Base-by-base conservation (phyloP, 2,797 vertebrate species). In the Mustela erminea region DNA sequence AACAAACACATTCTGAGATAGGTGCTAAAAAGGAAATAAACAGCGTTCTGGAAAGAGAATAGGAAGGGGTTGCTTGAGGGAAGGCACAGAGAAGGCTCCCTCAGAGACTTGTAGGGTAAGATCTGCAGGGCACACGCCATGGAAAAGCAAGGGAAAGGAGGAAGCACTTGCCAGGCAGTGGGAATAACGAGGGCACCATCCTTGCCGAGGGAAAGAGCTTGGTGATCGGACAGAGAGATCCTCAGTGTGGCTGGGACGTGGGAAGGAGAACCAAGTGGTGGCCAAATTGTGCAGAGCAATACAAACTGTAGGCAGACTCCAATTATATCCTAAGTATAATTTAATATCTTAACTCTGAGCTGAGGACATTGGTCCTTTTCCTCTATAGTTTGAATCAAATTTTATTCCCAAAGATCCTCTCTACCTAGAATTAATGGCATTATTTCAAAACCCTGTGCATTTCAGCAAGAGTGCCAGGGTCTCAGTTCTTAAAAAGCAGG, bases 371-470 rank as follows among this genome's bases (percentile, higher is more conserved):
- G 43, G 46, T 70, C 68, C 10, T 87, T 89, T 38, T 52, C 87
- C 77, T 68, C 66, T 68, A 21, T 0, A 58, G 27, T 66, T 14
- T 93, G 46, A 91, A 74, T 58, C 62, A 38, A 62, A 88, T 52
- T 58, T 32, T 38, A 94, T 64, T 81, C 82, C 43, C 68, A 68
- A 81, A 49, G 77, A 88, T 25, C 66, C 35, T 94, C 74, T 77
- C 54, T 56, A 20, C 49, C n/a, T 80, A 90, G 77, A 97, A 84
- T 54, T 46, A 75, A 46, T 58, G 27, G n/a, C 83, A 68, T 41
- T 46, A 58, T 90, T 83, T 91, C 49, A 78, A 95, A 93, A 72
- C 25, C 12, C 18, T 54, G 35, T 77, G 13, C 41, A 60, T 23
- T 93, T 96, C 70, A 78, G 82, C 60, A 82, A 77, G n/a, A 62